These are phyloP conservation scores for Hartigia nigra DNA, from an alignment of 2,888 invertebrate species.

Conservation along the genomic window DNA sequence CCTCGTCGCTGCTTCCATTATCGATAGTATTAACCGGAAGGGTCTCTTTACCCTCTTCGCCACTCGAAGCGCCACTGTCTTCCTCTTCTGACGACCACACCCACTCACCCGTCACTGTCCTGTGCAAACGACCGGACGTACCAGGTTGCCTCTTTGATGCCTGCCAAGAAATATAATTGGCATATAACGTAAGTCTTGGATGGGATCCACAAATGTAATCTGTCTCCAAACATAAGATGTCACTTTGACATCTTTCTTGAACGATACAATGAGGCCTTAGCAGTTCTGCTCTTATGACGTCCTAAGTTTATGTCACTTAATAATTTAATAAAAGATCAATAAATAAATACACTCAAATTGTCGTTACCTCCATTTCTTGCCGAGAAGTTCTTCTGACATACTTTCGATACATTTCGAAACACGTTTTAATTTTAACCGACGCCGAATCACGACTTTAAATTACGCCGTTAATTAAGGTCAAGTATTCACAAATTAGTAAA, in stretches of 20 bases:
- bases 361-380: conserved; percentile 8
- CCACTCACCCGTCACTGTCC: conserved; percentile 97
- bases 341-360: conserved; percentile 5
- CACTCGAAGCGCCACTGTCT: conserved; percentile 72
- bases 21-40: conserved; percentile 67
- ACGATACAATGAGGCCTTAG: background rate
- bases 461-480: background rate
- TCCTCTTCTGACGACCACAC: conserved; percentile 98
- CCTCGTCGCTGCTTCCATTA: conserved; percentile 64
- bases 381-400: conserved; percentile 18
- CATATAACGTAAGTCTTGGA: background rate
- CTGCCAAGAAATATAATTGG: conserved; percentile 46
- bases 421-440: background rate
- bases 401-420: conserved; percentile 16
- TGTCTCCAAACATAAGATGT: background rate
- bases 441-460: conserved; percentile 1
- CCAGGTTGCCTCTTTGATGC: conserved; percentile 86
- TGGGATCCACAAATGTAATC: background rate
- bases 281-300: background rate
- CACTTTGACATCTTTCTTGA: background rate
- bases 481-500: conserved; percentile 8
- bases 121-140: conserved; percentile 79
- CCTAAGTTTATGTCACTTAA: background rate
- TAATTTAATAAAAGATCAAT: background rate
- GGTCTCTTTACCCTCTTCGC: conserved; percentile 66